These are phyloP conservation scores for Theonella swinhoei DNA, from an alignment of 37 sponge, comb jelly and placozoan genomes.

Conservation along the genomic window DNA sequence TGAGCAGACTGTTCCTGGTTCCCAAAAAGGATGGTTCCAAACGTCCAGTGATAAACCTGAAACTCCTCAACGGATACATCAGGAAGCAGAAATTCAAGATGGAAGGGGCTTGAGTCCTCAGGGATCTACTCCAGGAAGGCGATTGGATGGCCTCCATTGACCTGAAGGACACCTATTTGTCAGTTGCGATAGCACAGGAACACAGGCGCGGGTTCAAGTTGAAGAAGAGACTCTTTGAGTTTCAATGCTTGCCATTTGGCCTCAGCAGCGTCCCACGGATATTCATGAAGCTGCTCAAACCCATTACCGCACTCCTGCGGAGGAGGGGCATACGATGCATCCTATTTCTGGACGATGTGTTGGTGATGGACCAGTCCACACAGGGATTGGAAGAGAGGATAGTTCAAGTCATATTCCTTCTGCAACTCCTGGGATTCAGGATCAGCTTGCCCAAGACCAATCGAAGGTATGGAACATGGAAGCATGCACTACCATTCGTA, in stretches of 20 bases:
- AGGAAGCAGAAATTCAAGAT: neutral
- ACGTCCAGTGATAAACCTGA: neutral
- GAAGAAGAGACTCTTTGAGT: conserved; percentile 3
- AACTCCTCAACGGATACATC: neutral
- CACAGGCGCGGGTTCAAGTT: conserved; percentile 18
- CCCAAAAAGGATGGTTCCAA: neutral
- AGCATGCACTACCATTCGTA: too few relatives aligned
- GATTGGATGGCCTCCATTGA: conserved; percentile 33
- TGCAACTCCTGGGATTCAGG: conserved; percentile 39
- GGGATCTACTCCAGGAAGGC: neutral
- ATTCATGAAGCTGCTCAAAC: conserved; percentile 41
- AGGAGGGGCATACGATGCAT: conserved; percentile 20
- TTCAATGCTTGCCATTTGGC: conserved; percentile 56
- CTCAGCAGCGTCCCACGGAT: conserved; percentile 41
- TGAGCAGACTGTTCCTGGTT: neutral
- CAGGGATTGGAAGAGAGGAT: conserved; percentile 5
- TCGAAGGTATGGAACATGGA: too few relatives aligned
- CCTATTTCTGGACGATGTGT: conserved; percentile 47
- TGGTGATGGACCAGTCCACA: conserved; percentile 38
- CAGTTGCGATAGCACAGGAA: conserved; percentile 1
- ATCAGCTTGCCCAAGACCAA: conserved; percentile 32
- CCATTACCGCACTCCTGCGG: conserved; percentile 32
- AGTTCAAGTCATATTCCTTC: conserved; percentile 12
- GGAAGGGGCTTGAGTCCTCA: neutral
- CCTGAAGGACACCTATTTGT: conserved; percentile 56